These are phyloP conservation scores for Caradrina clavipalpis DNA, from an alignment of 2,888 invertebrate genomes.

Conservation along the genomic window DNA sequence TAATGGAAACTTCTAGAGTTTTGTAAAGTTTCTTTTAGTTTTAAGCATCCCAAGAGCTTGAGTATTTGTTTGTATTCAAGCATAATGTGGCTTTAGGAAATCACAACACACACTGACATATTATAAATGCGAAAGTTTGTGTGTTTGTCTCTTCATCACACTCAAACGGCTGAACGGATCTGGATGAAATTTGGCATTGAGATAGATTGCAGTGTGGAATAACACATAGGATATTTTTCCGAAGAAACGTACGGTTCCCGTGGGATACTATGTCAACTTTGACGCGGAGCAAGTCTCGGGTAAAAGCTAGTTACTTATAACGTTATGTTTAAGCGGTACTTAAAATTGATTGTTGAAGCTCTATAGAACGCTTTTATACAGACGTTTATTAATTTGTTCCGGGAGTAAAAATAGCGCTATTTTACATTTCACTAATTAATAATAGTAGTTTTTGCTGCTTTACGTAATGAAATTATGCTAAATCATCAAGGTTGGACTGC, in stretches of 20 bases:
- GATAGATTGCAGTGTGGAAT: too few relatives aligned
- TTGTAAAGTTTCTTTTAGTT: neutral
- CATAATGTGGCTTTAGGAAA: neutral
- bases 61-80: neutral
- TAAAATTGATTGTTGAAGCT: neutral
- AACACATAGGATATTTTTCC: too few relatives aligned
- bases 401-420: neutral
- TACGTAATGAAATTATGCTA: neutral
- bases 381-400: neutral
- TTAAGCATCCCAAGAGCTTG: neutral
- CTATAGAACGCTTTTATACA: neutral
- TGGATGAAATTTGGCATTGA: too few relatives aligned
- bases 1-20: slow-evolving; percentile 6
- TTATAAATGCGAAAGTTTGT: too few relatives aligned
- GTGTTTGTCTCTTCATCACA: too few relatives aligned
- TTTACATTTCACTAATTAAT: neutral
- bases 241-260: too few relatives aligned
- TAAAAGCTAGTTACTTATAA: neutral
- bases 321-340: neutral
- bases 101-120: too few relatives aligned
- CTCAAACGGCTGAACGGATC: too few relatives aligned
- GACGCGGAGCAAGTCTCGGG: too few relatives aligned
- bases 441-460: neutral
- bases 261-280: too few relatives aligned
- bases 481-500: neutral